Base-by-base conservation (phyloP, 1,140 invertebrate species). In the Elymnias hypermnestra region DNA sequence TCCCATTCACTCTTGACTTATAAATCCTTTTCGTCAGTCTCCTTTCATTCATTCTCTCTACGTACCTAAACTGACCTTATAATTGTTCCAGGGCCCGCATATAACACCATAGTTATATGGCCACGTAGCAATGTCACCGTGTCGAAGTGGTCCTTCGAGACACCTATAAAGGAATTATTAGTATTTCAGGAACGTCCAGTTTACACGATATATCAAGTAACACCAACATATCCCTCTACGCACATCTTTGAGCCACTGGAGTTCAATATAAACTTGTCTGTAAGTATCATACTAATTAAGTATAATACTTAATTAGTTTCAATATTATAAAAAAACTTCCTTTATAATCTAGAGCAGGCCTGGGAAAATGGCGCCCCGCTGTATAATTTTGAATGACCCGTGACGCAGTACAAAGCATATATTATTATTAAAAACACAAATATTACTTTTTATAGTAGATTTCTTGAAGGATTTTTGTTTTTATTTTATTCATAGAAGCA, bases 71-170 rank as follows among this genome's bases (percentile, higher is more conserved):
- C n/a, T n/a, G 23, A 8, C 7, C 9, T 25, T 25, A 8, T 2
- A 3, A 1, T 29, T 29, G 2, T 33, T 33, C n/a, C 61, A 82
- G 77, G 70, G 12, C 51, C 66, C 0, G 28, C 62, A 8, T 65
- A 83, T 50, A 79, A 72, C 54, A 51, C 63, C 5, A 7, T 77
- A n/a, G 71, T 63, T 2, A 19, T 83, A 7, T 53, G 47, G 41
- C 68, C 70, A 0, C 54, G 35, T 0, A 0, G 12, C 0, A 43
- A 45, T 18, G 49, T 65, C 0, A 49, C 26, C 1, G 5, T 82
- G 0, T 46, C 38, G 0, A n/a, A 14, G 0, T 83, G 75, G 75
- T 63, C 65, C 0, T 53, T 76, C n/a, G 4, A 13, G 0, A 52
- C 72, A 0, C 46, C 60, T 2, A 7, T 53, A 8, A 5, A 12